These are phyloP conservation scores for Prunella himalayana DNA, from an alignment of 2,113 vertebrate genomes.

Conservation along the genomic window DNA sequence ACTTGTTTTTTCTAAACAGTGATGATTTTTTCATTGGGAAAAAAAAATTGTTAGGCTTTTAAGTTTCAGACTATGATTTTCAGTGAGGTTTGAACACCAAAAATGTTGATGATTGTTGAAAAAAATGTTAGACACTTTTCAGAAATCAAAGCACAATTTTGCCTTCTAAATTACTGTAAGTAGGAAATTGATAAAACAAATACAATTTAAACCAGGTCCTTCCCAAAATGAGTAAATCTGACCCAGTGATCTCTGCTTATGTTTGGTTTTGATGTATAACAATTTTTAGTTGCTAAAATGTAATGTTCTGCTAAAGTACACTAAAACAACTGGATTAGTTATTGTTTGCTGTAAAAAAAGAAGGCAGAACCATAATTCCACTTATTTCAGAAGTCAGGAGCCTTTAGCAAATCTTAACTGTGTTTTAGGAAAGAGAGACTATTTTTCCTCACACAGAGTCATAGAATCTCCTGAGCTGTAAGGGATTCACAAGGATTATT, in stretches of 20 bases:
- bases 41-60: neutral
- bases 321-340: neutral
- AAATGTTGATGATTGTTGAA: neutral
- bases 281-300: neutral
- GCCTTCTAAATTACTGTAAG: neutral
- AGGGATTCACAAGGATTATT: neutral
- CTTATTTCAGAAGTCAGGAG: neutral
- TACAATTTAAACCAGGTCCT: neutral
- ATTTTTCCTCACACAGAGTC: neutral
- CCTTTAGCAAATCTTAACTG: neutral
- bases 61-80: neutral
- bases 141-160: neutral
- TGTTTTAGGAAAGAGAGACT: neutral
- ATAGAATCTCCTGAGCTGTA: neutral
- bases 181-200: neutral
- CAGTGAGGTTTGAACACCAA: neutral
- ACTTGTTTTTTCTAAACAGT: neutral
- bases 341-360: neutral
- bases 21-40: neutral
- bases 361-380: neutral
- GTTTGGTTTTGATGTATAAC: neutral
- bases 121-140: neutral
- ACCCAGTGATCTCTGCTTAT: neutral
- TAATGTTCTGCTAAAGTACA: neutral
- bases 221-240: neutral